phyloP scores from a whole-genome alignment of 2,113 vertebrate genomes.

The Lasiurus cinereus region DNA sequence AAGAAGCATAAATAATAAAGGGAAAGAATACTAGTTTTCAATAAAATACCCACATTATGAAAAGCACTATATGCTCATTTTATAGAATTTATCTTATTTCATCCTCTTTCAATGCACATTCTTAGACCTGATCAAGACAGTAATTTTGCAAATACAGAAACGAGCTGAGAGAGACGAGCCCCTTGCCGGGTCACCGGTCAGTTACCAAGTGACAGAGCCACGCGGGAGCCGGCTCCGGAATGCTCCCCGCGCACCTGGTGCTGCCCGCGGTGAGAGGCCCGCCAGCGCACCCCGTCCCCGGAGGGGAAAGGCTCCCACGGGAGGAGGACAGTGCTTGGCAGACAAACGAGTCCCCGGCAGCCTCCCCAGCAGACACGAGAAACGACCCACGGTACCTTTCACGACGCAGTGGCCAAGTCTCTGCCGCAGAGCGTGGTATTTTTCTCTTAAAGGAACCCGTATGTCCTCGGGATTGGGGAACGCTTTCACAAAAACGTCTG shows the following conservation, averaged over 20 bases:
- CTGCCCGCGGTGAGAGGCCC: neutral
- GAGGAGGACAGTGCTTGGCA: neutral
- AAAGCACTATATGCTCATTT: neutral
- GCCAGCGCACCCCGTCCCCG: neutral
- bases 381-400: slow-evolving; percentile 84
- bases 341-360: neutral
- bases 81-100: neutral
- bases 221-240: neutral
- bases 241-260: neutral
- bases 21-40: neutral
- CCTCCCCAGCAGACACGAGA: slow-evolving; percentile 1
- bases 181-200: neutral
- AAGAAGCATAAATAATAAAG: slow-evolving; percentile 31
- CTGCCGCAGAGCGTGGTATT: slow-evolving; percentile 92
- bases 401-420: slow-evolving; percentile 88
- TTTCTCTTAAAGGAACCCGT: slow-evolving; percentile 95
- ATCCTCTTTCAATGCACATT: slow-evolving; percentile 15
- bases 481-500: slow-evolving; percentile 91
- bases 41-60: neutral
- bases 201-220: neutral
- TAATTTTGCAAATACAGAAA: slow-evolving; percentile 49
- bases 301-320: neutral
- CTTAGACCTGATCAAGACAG: neutral
- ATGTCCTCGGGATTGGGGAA: slow-evolving; percentile 95
- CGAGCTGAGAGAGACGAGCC: neutral